phyloP scores from a whole-genome alignment of 2,797 vertebrate genomes.

The Anguilla marmorata region DNA sequence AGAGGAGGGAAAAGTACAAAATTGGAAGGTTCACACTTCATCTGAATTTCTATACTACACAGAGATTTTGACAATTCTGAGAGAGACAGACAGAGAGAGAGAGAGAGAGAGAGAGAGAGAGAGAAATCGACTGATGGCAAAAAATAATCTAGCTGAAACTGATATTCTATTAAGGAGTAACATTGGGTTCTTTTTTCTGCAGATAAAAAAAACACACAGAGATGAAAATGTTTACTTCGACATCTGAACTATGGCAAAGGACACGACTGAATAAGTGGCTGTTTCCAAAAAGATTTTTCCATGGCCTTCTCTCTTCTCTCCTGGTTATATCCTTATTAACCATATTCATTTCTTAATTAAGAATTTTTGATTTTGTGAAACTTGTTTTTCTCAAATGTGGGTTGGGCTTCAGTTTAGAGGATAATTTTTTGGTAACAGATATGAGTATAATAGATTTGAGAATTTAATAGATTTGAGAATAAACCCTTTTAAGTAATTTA shows the following conservation, averaged over 20 bases:
- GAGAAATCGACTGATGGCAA: too few relatives aligned
- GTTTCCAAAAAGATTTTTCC: not conserved
- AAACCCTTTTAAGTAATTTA: not conserved
- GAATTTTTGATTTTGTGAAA: not conserved
- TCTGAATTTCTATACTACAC: not conserved
- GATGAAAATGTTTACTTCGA: not conserved
- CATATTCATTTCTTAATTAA: not conserved
- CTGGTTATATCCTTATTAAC: not conserved
- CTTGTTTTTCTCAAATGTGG: not conserved
- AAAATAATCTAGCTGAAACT: too few relatives aligned
- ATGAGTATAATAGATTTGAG: too few relatives aligned
- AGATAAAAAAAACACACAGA: conserved; percentile 23
- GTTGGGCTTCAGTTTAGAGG: not conserved
- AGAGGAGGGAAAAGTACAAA: conserved; percentile 23
- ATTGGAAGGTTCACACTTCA: not conserved
- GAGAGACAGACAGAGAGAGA: too few relatives aligned
- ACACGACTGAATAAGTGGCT: conserved; percentile 1
- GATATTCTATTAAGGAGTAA: too few relatives aligned
- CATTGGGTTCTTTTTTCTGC: not conserved
- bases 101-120: too few relatives aligned
- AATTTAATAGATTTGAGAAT: too few relatives aligned
- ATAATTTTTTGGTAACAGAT: not conserved
- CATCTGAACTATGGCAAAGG: not conserved
- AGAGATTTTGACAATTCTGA: not conserved
- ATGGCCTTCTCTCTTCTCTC: not conserved